Evolutionary conservation across 2,888 invertebrate species (phyloP).

Genomic region (Watsonalla cultraria): DNA sequence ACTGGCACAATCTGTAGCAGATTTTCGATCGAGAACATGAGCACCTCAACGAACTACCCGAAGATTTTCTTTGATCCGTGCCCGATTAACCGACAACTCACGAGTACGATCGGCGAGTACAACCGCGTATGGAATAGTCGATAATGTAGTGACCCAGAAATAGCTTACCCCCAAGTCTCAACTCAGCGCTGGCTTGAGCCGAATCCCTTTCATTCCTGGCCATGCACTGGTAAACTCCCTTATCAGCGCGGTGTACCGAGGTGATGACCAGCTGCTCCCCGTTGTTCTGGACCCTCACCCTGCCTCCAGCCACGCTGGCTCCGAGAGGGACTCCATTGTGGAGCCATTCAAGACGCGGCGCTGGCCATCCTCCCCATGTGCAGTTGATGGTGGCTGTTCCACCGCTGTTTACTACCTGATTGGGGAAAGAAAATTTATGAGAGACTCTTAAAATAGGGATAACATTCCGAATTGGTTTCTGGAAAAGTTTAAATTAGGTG

Average conservation of each 20-base stretch:
- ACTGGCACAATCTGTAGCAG: too few species aligned
- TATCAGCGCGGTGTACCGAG: constrained; percentile 85
- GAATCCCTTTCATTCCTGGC: constrained; percentile 88
- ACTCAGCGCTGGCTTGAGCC: constrained; percentile 88
- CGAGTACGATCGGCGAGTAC: too few species aligned
- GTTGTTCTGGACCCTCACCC: constrained; percentile 47
- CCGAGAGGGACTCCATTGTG: constrained; percentile 84
- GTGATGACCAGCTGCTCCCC: constrained; percentile 63
- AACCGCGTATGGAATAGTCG: too few species aligned
- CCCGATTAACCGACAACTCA: too few species aligned
- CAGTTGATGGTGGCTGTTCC: constrained; percentile 91
- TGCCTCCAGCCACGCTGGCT: constrained; percentile 61
- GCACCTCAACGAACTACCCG: too few species aligned
- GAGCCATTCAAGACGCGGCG: constrained; percentile 85
- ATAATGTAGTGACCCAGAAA: neutral
- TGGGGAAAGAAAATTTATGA: constrained; percentile 1
- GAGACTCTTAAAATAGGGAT: neutral
- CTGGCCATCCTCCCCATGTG: constrained; percentile 87
- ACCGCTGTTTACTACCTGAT: constrained; percentile 89
- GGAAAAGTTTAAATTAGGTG: too few species aligned
- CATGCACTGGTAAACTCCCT: constrained; percentile 94
- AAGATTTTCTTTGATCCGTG: too few species aligned
- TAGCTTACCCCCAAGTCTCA: constrained; percentile 85
- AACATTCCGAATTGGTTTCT: too few species aligned
- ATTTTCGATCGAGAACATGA: too few species aligned